These are phyloP conservation scores for Perdita meconis DNA, from an alignment of 2,888 invertebrate genomes.

Conservation along the genomic window DNA sequence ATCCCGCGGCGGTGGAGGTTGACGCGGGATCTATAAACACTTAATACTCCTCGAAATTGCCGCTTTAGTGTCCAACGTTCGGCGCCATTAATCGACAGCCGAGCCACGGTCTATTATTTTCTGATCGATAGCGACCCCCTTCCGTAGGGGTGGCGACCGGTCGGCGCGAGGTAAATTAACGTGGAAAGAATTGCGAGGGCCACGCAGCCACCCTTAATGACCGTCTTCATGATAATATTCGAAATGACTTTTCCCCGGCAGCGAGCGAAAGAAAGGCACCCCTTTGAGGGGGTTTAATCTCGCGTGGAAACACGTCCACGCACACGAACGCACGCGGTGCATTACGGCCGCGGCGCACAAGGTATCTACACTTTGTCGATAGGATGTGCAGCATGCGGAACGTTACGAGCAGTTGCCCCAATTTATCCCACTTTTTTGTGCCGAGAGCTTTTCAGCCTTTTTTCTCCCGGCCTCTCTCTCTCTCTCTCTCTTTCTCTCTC, in stretches of 20 bases:
- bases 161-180: constrained; percentile 16
- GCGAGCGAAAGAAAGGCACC: neutral
- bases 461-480: constrained; percentile 1
- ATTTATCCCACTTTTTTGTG: constrained; percentile 69
- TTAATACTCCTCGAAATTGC: constrained; percentile 40
- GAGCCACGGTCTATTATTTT: constrained; percentile 37
- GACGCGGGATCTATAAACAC: constrained; percentile 40
- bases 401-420: constrained; percentile 72
- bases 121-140: constrained; percentile 39
- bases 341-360: constrained; percentile 33
- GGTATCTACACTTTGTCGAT: constrained; percentile 65
- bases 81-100: constrained; percentile 24
- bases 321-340: constrained; percentile 7
- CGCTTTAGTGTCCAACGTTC: constrained; percentile 25
- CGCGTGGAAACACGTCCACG: constrained; percentile 30
- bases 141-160: neutral
- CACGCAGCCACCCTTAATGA: constrained; percentile 6
- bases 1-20: constrained; percentile 6
- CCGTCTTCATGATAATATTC: constrained; percentile 44
- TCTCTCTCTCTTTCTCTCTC: neutral
- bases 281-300: constrained; percentile 49
- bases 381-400: constrained; percentile 57
- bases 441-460: constrained; percentile 66
- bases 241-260: neutral
- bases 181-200: constrained; percentile 25